Conservation (phyloP, 53 echinoderm and acorn worm species). For the Holothuria scabra region DNA sequence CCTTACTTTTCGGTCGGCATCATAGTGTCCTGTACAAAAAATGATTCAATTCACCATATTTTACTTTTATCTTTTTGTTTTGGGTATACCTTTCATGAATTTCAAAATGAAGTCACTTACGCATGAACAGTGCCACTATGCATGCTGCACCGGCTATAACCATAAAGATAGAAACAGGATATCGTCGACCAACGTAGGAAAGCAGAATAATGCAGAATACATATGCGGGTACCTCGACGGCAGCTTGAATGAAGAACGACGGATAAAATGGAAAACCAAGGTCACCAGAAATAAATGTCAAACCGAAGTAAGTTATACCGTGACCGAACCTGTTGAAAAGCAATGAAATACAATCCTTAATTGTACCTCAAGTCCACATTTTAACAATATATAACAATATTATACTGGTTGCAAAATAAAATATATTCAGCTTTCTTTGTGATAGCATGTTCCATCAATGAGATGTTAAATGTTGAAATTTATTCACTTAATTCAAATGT, state of each 20-base stretch:
- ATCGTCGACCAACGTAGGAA: constrained; percentile 15
- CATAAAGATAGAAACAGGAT: background rate
- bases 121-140: background rate
- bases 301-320: constrained; percentile 41
- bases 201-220: constrained; percentile 28
- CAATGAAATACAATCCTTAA: too few species aligned
- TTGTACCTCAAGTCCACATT: too few species aligned
- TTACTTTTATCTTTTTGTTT: too few species aligned
- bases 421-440: too few species aligned
- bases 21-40: too few species aligned
- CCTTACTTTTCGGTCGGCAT: too few species aligned
- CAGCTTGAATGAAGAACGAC: constrained; percentile 41
- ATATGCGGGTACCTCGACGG: constrained; percentile 29
- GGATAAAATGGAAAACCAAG: constrained; percentile 39
- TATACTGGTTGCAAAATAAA: too few species aligned
- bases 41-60: too few species aligned
- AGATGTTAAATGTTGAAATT: too few species aligned
- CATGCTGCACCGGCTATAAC: constrained; percentile 3
- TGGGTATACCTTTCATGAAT: background rate
- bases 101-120: background rate
- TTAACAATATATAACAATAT: too few species aligned
- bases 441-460: too few species aligned
- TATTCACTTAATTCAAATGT: too few species aligned
- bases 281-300: constrained; percentile 33
- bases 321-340: constrained; percentile 18